Conservation (phyloP, 2,888 invertebrate species). For the Melanotus villosus region DNA sequence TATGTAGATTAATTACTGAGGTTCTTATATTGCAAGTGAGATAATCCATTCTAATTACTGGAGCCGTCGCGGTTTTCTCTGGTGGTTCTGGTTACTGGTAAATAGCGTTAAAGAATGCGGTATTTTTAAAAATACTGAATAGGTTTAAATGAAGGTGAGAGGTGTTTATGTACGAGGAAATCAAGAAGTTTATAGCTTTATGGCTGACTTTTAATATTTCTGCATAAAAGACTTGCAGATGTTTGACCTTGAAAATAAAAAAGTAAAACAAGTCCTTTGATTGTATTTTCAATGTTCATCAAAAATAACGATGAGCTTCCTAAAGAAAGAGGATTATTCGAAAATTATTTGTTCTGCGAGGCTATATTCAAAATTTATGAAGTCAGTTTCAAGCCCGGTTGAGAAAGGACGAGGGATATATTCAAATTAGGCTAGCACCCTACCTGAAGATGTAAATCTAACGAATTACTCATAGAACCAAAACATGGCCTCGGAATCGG, state of each 20-base stretch:
- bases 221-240: too few relatives aligned
- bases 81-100: conserved; percentile 8
- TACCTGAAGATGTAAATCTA: background rate
- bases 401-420: background rate
- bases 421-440: background rate
- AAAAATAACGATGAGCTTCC: too few relatives aligned
- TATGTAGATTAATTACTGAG: too few relatives aligned
- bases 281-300: too few relatives aligned
- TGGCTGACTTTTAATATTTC: too few relatives aligned
- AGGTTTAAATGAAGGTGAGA: conserved; percentile 7
- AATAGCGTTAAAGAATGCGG: conserved; percentile 14
- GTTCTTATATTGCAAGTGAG: background rate
- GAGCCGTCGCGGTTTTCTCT: conserved; percentile 3
- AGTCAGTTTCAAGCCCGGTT: background rate
- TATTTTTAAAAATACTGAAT: conserved; percentile 7
- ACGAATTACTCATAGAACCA: conserved; percentile 10
- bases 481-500: conserved; percentile 5
- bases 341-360: too few relatives aligned
- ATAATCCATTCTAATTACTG: background rate
- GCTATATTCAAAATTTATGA: too few relatives aligned
- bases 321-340: too few relatives aligned
- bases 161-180: too few relatives aligned
- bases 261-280: too few relatives aligned
- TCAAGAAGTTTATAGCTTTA: too few relatives aligned
- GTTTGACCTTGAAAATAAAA: too few relatives aligned